Conservation (phyloP, 37 sponge, comb jelly and placozoan genomes). For the Eunapius fragilis region DNA sequence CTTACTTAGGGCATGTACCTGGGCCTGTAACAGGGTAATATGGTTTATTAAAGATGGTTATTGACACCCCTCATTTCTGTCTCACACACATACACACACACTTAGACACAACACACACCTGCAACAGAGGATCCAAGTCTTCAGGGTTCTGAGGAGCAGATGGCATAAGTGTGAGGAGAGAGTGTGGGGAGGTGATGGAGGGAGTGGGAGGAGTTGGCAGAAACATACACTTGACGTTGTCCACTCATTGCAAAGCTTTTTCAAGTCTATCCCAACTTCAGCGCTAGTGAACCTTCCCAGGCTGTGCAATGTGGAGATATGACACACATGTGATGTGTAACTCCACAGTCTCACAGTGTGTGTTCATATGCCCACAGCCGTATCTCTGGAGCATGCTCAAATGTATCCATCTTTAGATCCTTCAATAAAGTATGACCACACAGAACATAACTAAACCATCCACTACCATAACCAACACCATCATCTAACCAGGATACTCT, state of each 20-base stretch:
- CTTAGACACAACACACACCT: not conserved
- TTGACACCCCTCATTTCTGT: not conserved
- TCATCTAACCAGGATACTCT: slow-evolving; percentile 12
- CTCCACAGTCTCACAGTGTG: not conserved
- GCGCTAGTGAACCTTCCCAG: not conserved
- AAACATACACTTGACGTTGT: not conserved
- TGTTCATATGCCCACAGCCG: not conserved
- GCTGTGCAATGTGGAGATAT: not conserved
- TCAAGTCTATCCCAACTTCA: not conserved
- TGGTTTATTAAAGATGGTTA: not conserved
- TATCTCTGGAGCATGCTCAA: not conserved
- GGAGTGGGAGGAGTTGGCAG: not conserved
- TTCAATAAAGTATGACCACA: not conserved
- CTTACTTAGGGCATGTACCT: slow-evolving; percentile 63
- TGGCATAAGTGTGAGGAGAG: not conserved
- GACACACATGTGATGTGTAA: not conserved
- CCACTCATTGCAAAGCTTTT: not conserved
- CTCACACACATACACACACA: not conserved
- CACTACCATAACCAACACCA: not conserved
- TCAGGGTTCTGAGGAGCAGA: not conserved
- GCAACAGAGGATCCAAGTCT: not conserved
- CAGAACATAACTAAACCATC: too few species aligned
- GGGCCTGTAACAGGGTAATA: slow-evolving; percentile 32
- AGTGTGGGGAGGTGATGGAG: not conserved
- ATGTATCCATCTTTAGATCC: not conserved